Conservation (phyloP, 2,797 vertebrate genomes). For the Acanthurus tractus region DNA sequence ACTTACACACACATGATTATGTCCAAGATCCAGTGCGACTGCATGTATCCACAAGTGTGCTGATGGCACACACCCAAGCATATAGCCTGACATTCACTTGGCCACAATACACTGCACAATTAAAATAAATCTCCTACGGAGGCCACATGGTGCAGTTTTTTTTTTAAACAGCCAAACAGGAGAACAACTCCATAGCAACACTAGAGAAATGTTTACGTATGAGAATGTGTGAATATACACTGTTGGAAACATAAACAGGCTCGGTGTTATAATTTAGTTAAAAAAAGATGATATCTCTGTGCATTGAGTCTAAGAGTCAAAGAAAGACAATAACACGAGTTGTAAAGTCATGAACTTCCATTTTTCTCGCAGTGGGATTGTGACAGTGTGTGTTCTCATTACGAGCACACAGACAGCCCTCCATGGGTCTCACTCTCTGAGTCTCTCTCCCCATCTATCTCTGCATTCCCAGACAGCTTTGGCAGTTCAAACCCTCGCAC, state of each 20-base stretch:
- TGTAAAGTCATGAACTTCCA: slow-evolving; percentile 82
- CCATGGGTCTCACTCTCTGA: slow-evolving; percentile 74
- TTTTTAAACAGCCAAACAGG: slow-evolving; percentile 66
- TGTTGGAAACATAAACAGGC: slow-evolving; percentile 68
- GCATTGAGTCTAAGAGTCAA: slow-evolving; percentile 69
- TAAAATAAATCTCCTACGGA: slow-evolving; percentile 76
- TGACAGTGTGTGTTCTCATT: slow-evolving; percentile 86
- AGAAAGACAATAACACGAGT: slow-evolving; percentile 69
- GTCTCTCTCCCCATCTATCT: slow-evolving; percentile 77
- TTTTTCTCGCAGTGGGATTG: slow-evolving; percentile 77
- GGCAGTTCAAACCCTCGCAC: slow-evolving; percentile 85
- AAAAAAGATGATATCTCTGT: slow-evolving; percentile 63
- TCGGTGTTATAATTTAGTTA: slow-evolving; percentile 70
- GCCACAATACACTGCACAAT: slow-evolving; percentile 74
- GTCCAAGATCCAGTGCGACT: slow-evolving; percentile 48
- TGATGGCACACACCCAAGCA: slow-evolving; percentile 70
- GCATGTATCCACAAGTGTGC: slow-evolving; percentile 73
- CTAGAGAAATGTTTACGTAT: slow-evolving; percentile 66
- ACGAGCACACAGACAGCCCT: slow-evolving; percentile 74
- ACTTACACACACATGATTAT: slow-evolving; percentile 33
- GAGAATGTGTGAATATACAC: slow-evolving; percentile 67
- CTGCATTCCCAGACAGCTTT: slow-evolving; percentile 86
- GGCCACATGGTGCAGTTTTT: slow-evolving; percentile 67
- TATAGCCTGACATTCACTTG: slow-evolving; percentile 62
- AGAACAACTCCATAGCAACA: slow-evolving; percentile 76